Base-by-base conservation (phyloP, 2,113 vertebrate species). In the Camelus dromedarius region DNA sequence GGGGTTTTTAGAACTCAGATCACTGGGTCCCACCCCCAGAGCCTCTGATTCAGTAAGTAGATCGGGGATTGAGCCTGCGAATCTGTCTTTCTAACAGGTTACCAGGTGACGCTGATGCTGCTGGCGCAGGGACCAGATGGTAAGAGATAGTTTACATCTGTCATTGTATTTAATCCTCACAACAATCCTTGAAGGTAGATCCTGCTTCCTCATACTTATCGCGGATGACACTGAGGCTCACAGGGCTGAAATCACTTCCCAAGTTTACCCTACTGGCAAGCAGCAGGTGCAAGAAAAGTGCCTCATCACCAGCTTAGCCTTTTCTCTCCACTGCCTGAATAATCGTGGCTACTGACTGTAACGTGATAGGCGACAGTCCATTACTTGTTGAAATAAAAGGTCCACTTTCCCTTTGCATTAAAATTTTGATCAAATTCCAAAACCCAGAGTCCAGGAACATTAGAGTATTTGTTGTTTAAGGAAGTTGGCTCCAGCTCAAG, bases 351-450 rank as follows among this genome's bases (percentile, higher is more conserved):
- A 60, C 30, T 28, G 54, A 86, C 56, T 48, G 14, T 13, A 22
- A 48, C 11, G 0, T 22, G 32, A 92, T 19, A 66, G 46, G 20
- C 30, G 81, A 56, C 6, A 46, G 20, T 85, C 54, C 28, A 54
- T 42, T 62, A 20, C 6, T 9, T 62, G n/a, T 22, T 52, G 58
- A 93, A 62, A 56, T 32, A 69, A 94, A 90, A 90, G 18, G 4
- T 94, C n/a, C 77, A 19, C 24, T 76, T 82, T 83, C 18, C 38
- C 26, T 92, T 80, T 69, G 46, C 64, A 80, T 77, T 56, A 72
- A 88, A 88, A 42, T 80, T 54, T 54, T 84, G 19, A 89, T 87
- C 82, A 69, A 89, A 97, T 77, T 75, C 84, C 56, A 50, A 95
- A 66, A 79, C 52, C 10, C 80, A 42, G 46, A 87, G 75, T 66